Conservation (phyloP, 53 echinoderm and acorn worm species). For the Paracentrotus lividus region DNA sequence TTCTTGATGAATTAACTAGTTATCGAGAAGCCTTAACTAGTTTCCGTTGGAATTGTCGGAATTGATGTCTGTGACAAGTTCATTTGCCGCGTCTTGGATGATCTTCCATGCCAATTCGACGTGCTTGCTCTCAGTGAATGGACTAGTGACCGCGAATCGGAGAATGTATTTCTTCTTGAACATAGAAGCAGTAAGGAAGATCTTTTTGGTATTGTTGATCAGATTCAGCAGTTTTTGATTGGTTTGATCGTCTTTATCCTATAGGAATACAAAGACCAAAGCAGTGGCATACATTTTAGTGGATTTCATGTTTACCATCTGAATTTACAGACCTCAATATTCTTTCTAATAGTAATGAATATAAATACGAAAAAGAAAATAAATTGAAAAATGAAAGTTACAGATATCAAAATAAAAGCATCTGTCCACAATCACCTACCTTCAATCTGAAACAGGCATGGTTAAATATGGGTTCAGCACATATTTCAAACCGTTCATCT, state of each 20-base stretch:
- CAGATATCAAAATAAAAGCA: no score
- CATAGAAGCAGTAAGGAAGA: neutral
- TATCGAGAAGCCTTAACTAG: no score
- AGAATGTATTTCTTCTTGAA: conserved; percentile 14
- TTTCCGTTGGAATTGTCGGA: no score
- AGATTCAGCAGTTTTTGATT: neutral
- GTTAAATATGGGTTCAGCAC: neutral
- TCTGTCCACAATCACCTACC: no score
- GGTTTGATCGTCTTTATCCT: neutral
- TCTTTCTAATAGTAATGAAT: no score
- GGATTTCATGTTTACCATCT: no score
- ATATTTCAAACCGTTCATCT: conserved; percentile 14
- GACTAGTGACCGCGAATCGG: neutral
- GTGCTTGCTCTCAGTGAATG: neutral
- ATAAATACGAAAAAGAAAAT: no score
- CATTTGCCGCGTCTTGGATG: neutral
- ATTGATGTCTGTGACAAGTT: neutral
- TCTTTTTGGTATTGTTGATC: neutral
- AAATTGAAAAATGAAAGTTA: no score
- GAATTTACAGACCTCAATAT: no score
- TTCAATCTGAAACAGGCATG: conserved; percentile 38
- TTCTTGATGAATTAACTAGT: no score
- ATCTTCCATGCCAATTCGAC: conserved; percentile 27
- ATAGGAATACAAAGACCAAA: neutral
- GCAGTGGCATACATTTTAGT: no score